Evolutionary conservation across 2,888 invertebrate species (phyloP).

Genomic region (Labia minor): DNA sequence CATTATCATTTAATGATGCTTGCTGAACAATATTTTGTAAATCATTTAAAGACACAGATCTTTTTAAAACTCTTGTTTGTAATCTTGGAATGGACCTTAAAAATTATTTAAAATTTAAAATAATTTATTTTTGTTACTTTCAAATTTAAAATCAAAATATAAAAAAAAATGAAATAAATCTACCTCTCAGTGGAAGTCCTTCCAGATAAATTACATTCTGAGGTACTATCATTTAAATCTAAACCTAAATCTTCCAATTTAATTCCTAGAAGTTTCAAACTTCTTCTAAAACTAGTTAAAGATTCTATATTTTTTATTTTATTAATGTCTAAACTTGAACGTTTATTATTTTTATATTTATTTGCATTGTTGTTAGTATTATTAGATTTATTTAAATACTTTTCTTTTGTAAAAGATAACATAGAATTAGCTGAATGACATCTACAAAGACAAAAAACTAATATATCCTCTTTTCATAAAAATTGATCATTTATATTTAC

Average conservation of each 20-base stretch:
- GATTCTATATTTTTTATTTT: background rate
- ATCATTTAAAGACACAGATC: constrained; percentile 23
- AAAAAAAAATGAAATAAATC: too few relatives aligned
- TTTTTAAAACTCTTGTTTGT: constrained; percentile 20
- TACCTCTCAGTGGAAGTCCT: background rate
- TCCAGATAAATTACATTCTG: background rate
- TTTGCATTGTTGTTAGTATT: too few relatives aligned
- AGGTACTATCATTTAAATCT: background rate
- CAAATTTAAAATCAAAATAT: too few relatives aligned
- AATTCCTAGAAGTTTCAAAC: constrained; percentile 29
- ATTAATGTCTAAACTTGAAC: background rate
- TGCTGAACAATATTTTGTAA: constrained; percentile 18
- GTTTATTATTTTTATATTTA: too few relatives aligned
- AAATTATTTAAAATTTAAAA: too few relatives aligned
- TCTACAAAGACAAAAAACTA: too few relatives aligned
- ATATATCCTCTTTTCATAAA: too few relatives aligned
- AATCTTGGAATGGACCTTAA: constrained; percentile 16
- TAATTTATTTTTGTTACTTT: too few relatives aligned
- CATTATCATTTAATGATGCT: background rate
- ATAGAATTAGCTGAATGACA: too few relatives aligned
- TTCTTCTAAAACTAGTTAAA: constrained; percentile 25
- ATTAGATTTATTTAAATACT: too few relatives aligned
- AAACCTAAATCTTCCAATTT: constrained; percentile 26
- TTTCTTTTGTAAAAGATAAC: too few relatives aligned
- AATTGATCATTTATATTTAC: too few relatives aligned